Evolutionary conservation across 2,888 invertebrate species (phyloP).

Genomic region (Zaprionus obscuricornis): DNA sequence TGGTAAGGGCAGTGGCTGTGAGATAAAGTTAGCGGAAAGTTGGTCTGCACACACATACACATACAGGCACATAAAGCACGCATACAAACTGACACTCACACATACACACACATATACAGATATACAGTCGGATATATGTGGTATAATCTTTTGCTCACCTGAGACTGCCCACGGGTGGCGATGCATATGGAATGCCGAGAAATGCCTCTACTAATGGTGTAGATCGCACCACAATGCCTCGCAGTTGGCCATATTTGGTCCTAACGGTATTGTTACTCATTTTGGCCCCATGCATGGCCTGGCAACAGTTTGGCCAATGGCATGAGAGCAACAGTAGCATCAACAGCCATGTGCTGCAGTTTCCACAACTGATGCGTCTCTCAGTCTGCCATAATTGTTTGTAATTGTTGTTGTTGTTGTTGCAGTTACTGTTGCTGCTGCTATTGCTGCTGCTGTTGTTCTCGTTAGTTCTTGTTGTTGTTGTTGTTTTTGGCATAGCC

Average conservation of each 20-base stretch:
- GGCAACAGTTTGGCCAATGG: conserved; percentile 73
- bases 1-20: background rate
- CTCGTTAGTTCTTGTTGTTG: conserved; percentile 16
- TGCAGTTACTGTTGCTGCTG: conserved; percentile 12
- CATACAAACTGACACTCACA: conserved; percentile 2
- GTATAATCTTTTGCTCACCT: conserved; percentile 85
- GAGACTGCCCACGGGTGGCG: conserved; percentile 94
- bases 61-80: conserved; percentile 2
- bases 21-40: conserved; percentile 25
- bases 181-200: conserved; percentile 96
- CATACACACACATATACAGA: background rate
- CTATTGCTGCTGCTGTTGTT: conserved; percentile 20
- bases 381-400: background rate
- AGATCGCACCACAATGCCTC: conserved; percentile 92
- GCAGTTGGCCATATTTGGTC: conserved; percentile 94
- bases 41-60: background rate
- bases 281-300: conserved; percentile 83
- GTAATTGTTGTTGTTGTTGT: conserved; percentile 21
- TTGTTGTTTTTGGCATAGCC: conserved; percentile 55
- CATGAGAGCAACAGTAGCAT: conserved; percentile 72
- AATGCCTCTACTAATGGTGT: conserved; percentile 93
- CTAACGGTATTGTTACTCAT: conserved; percentile 87
- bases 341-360: conserved; percentile 47
- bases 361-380: conserved; percentile 39
- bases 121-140: no score